Base-by-base conservation (phyloP, 1,140 invertebrate genomes). In the Tetramorium alpestre region DNA sequence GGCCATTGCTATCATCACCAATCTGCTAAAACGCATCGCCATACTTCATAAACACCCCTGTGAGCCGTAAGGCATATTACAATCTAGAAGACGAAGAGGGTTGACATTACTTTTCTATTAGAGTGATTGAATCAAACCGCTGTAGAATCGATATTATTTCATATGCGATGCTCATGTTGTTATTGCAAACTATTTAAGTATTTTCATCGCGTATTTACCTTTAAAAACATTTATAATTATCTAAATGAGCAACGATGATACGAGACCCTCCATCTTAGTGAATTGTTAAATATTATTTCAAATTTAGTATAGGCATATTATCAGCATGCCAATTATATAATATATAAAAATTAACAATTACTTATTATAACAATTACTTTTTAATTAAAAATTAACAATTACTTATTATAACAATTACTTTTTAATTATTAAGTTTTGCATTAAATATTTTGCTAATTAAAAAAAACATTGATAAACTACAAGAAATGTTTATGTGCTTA, bases 21-120 rank as follows among this genome's bases (percentile, higher is more conserved):
- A 93, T 93, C 92, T 93, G 92, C 91, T 93, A 89, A 93, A 93
- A 92, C 88, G 91, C 89, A 92, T 93, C 89, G 92, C 89, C 89
- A 92, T 93, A 92, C 92, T 93, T 92, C 91, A 93, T 93, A 93
- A 92, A 89, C 88, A 89, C 90, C 90, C 92, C 82, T 82, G 60
- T 72, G 44, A 54, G 51, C 25, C 62, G 88, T 69, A 84, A 89
- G 88, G 75, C 81, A 73, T 89, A 89, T 89, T 89, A 88, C 76
- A 82, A 58, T 44, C 56, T 41, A 78, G 73, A 10, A 87, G 67
- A 44, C 22, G 51, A 85, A 69, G 67, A 87, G 90, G 87, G 73
- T 51, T 28, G 77, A 92, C 90, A 92, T 93, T 91, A 90, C 89
- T 93, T 93, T 92, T 92, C 91, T 92, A 93, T 93, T 92, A 93